A percentile compares a stretch with the other conserved stretches of the same genome.
Evolutionary conservation across 2,797 vertebrate species (phyloP).

Genomic region (Malurus splendens): DNA sequence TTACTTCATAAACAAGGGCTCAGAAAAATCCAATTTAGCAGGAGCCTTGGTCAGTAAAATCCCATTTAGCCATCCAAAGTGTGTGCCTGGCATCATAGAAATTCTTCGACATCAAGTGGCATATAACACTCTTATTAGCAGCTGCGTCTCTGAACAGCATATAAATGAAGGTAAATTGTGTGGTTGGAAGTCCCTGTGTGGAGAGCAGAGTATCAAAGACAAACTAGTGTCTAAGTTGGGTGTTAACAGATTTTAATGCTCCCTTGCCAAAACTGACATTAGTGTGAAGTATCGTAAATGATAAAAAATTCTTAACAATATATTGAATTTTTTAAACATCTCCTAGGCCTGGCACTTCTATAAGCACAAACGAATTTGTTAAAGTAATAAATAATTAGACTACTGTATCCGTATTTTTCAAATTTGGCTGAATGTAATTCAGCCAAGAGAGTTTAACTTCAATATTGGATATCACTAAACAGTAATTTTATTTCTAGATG

Average conservation of each 20-base stretch:
- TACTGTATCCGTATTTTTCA: not conserved
- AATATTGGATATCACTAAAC: not conserved
- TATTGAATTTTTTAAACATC: not conserved
- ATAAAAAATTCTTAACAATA: not conserved
- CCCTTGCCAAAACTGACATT: not conserved
- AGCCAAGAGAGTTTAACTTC: not conserved
- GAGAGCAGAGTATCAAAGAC: not conserved
- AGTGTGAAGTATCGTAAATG: not conserved
- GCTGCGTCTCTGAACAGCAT: constrained; percentile 64
- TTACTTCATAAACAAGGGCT: constrained; percentile 66
- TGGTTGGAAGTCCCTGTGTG: not conserved
- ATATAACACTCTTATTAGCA: constrained; percentile 77
- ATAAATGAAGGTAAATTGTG: constrained; percentile 57
- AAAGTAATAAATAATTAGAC: not conserved
- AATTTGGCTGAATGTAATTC: not conserved
- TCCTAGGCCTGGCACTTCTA: not conserved
- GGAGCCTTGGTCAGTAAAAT: constrained; percentile 70
- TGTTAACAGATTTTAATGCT: not conserved
- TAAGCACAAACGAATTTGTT: not conserved
- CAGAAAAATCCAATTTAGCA: constrained; percentile 16
- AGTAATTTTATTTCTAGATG: constrained; percentile 56
- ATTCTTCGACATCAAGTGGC: constrained; percentile 78
- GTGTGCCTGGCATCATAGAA: constrained; percentile 74
- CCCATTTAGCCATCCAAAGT: constrained; percentile 79
- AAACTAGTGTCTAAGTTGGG: not conserved